Conservation (phyloP, 2,113 vertebrate species). For the Odocoileus hemionus region DNA sequence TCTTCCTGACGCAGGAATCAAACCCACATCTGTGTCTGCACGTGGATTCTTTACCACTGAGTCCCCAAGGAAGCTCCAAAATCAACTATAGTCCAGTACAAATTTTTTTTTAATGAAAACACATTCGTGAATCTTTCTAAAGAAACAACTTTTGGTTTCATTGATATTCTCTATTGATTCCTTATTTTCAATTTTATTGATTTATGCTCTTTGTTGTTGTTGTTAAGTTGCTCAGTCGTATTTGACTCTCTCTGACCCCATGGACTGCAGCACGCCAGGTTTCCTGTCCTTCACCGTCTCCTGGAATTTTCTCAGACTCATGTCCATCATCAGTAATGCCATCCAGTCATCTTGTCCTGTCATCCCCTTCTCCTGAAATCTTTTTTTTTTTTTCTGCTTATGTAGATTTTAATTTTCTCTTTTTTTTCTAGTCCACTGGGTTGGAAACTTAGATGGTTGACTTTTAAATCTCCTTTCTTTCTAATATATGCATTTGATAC, state of each 20-base stretch:
- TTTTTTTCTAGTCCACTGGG: background rate
- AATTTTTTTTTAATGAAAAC: background rate
- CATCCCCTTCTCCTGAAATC: background rate
- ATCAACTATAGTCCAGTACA: background rate
- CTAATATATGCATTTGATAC: background rate
- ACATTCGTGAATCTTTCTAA: background rate
- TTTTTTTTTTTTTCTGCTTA: background rate
- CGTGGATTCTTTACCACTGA: background rate
- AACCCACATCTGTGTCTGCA: background rate
- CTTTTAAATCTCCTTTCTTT: background rate
- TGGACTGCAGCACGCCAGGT: background rate
- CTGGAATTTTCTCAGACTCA: background rate
- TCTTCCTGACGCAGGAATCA: background rate
- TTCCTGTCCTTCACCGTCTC: background rate
- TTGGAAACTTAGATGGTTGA: background rate
- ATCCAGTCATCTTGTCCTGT: background rate
- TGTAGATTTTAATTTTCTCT: background rate
- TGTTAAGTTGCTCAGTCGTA: accelerated
- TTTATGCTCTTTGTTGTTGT: background rate
- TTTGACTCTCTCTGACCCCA: background rate
- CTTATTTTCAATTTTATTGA: background rate
- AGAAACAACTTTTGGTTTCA: background rate
- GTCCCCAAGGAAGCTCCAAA: background rate
- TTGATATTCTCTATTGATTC: background rate
- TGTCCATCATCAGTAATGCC: background rate